phyloP scores from a whole-genome alignment of 2,797 vertebrate species.

The Mus spretus region DNA sequence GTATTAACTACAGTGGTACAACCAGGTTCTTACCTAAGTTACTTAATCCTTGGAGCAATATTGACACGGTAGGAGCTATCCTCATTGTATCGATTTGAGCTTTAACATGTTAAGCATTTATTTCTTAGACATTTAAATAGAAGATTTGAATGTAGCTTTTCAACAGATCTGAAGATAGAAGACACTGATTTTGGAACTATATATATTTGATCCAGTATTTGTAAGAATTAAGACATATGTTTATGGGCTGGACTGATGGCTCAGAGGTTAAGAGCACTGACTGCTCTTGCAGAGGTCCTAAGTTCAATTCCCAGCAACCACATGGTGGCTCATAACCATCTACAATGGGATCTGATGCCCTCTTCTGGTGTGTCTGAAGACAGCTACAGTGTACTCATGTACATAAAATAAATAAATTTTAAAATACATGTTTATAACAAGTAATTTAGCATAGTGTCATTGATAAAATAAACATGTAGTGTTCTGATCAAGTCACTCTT shows the following conservation, averaged over 20 bases:
- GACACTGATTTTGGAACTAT: slow-evolving; percentile 40
- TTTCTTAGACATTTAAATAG: slow-evolving; percentile 59
- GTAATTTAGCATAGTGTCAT: slow-evolving; percentile 3
- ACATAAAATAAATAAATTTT: too few relatives aligned
- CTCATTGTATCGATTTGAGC: slow-evolving; percentile 56
- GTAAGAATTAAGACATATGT: slow-evolving; percentile 41
- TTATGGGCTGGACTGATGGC: too few relatives aligned
- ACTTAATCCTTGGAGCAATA: slow-evolving; percentile 50
- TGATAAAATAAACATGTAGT: slow-evolving; percentile 44
- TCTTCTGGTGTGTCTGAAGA: too few relatives aligned
- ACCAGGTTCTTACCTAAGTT: slow-evolving; percentile 32
- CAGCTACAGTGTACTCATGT: too few relatives aligned
- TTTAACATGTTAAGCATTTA: slow-evolving; percentile 44
- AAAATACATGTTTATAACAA: not conserved
- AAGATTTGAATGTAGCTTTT: slow-evolving; percentile 68
- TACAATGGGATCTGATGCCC: too few relatives aligned
- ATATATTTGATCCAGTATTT: slow-evolving; percentile 23
- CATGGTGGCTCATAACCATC: too few relatives aligned
- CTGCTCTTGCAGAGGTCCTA: too few relatives aligned
- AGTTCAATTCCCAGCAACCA: too few relatives aligned
- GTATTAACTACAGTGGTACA: slow-evolving; percentile 14
- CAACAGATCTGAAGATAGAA: slow-evolving; percentile 40
- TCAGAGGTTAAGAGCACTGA: too few relatives aligned
- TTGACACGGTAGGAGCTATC: not conserved
- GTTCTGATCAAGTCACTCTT: slow-evolving; percentile 55